A percentile compares a stretch with the other conserved stretches of the same genome.
Conservation (phyloP, 1,140 invertebrate species). For the Heterodera schachtii region DNA sequence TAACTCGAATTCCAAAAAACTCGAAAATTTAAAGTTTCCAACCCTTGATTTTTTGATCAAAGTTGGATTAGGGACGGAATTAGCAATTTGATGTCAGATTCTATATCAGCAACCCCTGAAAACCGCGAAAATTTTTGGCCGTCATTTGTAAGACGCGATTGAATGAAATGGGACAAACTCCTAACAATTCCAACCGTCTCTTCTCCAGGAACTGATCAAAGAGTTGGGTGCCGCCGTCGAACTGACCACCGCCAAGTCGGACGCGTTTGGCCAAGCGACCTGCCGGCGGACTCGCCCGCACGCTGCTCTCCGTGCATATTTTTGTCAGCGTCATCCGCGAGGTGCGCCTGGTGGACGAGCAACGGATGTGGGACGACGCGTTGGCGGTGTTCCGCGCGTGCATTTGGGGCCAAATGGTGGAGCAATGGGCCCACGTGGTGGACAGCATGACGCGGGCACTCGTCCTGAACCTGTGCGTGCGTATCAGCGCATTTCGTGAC, state of each 20-base stretch:
- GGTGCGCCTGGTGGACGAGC: conserved; percentile 55
- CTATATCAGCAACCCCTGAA: too few relatives aligned
- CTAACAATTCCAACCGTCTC: neutral
- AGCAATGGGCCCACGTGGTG: conserved; percentile 51
- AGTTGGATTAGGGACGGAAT: too few relatives aligned
- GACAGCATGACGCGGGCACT: conserved; percentile 57
- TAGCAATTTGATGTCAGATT: too few relatives aligned
- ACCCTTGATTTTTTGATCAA: too few relatives aligned
- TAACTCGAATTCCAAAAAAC: too few relatives aligned
- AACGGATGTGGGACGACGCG: conserved; percentile 62
- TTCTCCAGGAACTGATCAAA: conserved; percentile 40
- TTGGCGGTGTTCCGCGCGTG: conserved; percentile 50
- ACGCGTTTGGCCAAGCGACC: conserved; percentile 48
- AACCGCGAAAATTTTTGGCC: too few relatives aligned
- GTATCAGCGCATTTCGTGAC: too few relatives aligned
- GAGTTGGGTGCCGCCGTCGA: conserved; percentile 36
- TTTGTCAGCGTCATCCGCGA: conserved; percentile 58
- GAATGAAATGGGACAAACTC: too few relatives aligned
- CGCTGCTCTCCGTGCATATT: conserved; percentile 48
- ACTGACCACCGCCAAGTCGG: conserved; percentile 38
- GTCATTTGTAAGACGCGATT: too few relatives aligned
- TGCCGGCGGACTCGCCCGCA: conserved; percentile 54
- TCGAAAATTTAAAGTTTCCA: too few relatives aligned
- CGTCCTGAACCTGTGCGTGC: conserved; percentile 54
- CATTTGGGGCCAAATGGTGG: conserved; percentile 56